Conservation (phyloP, 2,888 invertebrate genomes). For the Caenorhabditis uteleia region DNA sequence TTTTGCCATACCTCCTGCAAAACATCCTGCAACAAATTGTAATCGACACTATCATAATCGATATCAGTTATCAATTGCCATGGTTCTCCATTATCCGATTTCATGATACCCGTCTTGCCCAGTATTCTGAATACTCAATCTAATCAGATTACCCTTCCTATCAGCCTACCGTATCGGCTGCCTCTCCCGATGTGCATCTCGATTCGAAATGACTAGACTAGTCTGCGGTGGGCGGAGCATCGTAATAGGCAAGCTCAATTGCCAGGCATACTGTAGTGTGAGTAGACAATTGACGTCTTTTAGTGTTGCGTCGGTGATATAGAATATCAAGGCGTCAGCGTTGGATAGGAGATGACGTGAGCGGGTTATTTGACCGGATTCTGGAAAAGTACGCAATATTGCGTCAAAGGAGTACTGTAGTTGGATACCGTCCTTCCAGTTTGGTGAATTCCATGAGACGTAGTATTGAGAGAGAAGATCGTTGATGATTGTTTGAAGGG, state of each 20-base stretch:
- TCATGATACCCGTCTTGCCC: too few species aligned
- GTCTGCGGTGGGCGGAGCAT: slow-evolving; percentile 58
- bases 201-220: slow-evolving; percentile 51
- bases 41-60: slow-evolving; percentile 32
- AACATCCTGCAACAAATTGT: slow-evolving; percentile 54
- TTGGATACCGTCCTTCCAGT: slow-evolving; percentile 13
- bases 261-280: slow-evolving; percentile 57
- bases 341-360: slow-evolving; percentile 21
- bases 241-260: slow-evolving; percentile 53
- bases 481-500: slow-evolving; percentile 43
- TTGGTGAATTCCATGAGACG: slow-evolving; percentile 39
- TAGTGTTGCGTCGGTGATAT: slow-evolving; percentile 58
- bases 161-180: slow-evolving; percentile 12
- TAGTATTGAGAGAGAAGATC: slow-evolving; percentile 56
- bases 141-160: too few species aligned
- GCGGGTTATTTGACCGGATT: slow-evolving; percentile 17
- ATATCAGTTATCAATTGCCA: slow-evolving; percentile 31
- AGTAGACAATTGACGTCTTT: slow-evolving; percentile 51
- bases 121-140: too few species aligned
- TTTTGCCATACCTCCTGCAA: slow-evolving; percentile 41
- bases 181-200: slow-evolving; percentile 15
- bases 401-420: too few species aligned
- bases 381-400: too few species aligned
- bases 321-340: slow-evolving; percentile 50
- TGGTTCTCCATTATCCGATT: slow-evolving; percentile 25